Conservation (phyloP, 2,888 invertebrate genomes). For the Lottia gigantea region DNA sequence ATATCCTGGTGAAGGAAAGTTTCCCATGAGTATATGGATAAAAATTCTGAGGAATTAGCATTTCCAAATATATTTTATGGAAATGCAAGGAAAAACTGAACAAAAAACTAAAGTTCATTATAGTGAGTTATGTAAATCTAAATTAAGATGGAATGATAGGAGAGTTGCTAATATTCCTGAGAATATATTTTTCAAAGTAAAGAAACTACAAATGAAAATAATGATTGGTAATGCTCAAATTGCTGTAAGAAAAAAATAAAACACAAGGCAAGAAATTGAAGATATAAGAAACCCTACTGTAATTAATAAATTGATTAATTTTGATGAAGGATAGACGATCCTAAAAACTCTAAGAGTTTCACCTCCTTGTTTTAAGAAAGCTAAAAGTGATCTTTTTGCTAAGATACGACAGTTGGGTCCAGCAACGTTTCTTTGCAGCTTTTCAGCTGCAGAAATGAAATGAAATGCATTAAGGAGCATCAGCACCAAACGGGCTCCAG, state of each 20-base stretch:
- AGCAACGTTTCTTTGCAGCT: constrained; percentile 33
- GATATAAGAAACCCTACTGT: neutral
- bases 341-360: constrained; percentile 24
- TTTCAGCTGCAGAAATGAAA: constrained; percentile 37
- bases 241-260: neutral
- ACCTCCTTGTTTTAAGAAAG: constrained; percentile 12
- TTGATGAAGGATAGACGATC: constrained; percentile 23
- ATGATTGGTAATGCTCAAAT: neutral
- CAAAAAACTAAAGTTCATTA: neutral
- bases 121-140: neutral
- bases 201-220: neutral
- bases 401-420: constrained; percentile 37
- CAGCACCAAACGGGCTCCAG: no score
- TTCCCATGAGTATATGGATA: constrained; percentile 3
- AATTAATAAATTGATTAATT: neutral
- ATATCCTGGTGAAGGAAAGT: neutral
- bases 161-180: neutral
- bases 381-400: constrained; percentile 30
- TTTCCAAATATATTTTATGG: constrained; percentile 6
- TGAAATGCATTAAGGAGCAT: no score
- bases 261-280: neutral
- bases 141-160: neutral
- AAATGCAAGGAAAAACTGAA: neutral
- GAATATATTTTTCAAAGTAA: neutral
- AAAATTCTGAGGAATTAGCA: neutral